Evolutionary conservation across 92 coral and sea anemone species (phyloP), one percentile per base, ranked within the genome.

Genomic region (Ricordea florida): DNA sequence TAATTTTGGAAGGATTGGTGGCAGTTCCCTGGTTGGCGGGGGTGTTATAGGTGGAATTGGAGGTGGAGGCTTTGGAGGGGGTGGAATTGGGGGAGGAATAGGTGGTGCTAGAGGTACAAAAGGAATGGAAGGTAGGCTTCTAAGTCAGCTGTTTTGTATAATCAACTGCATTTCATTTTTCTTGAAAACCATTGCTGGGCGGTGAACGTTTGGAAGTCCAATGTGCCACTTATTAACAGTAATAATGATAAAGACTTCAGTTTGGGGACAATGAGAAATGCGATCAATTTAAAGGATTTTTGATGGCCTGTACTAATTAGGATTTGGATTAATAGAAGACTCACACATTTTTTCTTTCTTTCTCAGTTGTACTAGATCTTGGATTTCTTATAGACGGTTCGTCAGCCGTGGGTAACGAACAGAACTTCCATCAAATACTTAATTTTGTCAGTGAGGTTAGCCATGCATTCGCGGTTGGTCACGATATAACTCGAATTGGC

Each of bases 311-410:
- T 6, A 6, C 17, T 20, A 15, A 2, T 28, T 6, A 58, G 24
- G 10, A 14, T 55, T 42, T 15, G 24, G n/a, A 30, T 56, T 1
- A 56, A 9, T 24, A 18, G 0, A 16, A 2, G n/a, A 57, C 34
- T 20, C 37, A 24, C 13, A 6, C 10, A 6, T 48, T n/a, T 30
- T 5, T 50, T 1, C 1, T 3, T 25, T 31, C 1, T 37, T 7
- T 78, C 22, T 10, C 36, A 93, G 98, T 83, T 45, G 66, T 67
- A 11, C 58, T 94, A 58, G 98, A 94, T 41, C 83, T 94, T 18
- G 98, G 93, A 16, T 94, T 94, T 65, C 81, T 94, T 25, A 79
- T 94, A 50, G 98, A 94, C 57, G 98, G 98, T 4, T 94, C 98
- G 21, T 89, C 83, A 41, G 43, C 92, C 2, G 98, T 94, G 2